Conservation (phyloP, 2,113 vertebrate species). For the Phainopepla nitens region DNA sequence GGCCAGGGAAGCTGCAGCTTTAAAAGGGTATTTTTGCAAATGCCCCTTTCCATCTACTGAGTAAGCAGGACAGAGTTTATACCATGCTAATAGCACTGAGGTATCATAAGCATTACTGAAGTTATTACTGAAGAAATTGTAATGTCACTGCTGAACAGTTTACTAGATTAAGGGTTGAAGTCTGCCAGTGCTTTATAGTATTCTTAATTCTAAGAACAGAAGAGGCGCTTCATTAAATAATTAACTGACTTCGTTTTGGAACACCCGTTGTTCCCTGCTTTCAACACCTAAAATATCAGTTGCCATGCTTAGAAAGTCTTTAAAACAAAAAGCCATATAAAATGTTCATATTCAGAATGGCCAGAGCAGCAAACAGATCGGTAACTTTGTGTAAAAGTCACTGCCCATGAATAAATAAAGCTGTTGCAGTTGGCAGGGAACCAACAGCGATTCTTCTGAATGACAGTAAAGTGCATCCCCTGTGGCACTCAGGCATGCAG, state of each 20-base stretch:
- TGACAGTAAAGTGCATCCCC: neutral
- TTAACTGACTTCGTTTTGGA: neutral
- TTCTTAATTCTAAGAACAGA: neutral
- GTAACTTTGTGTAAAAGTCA: neutral
- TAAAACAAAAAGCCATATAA: neutral
- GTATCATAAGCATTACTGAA: neutral
- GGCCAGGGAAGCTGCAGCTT: neutral
- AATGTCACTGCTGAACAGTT: neutral
- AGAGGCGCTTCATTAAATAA: neutral
- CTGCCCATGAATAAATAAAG: neutral
- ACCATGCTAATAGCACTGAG: neutral
- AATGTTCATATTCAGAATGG: neutral
- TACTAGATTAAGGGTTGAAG: neutral
- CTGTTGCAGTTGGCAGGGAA: neutral
- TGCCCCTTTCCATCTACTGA: neutral
- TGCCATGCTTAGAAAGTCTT: neutral
- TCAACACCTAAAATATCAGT: neutral
- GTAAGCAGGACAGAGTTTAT: neutral
- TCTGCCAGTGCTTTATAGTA: neutral
- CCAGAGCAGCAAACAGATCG: neutral
- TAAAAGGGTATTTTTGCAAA: neutral
- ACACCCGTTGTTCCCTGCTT: neutral
- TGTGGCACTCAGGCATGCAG: neutral
- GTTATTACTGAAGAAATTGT: neutral
- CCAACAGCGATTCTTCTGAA: neutral